A percentile compares a stretch with the other conserved stretches of the same genome.
These are phyloP conservation scores for Homarus gammarus DNA, from an alignment of 2,888 invertebrate species.

Conservation along the genomic window DNA sequence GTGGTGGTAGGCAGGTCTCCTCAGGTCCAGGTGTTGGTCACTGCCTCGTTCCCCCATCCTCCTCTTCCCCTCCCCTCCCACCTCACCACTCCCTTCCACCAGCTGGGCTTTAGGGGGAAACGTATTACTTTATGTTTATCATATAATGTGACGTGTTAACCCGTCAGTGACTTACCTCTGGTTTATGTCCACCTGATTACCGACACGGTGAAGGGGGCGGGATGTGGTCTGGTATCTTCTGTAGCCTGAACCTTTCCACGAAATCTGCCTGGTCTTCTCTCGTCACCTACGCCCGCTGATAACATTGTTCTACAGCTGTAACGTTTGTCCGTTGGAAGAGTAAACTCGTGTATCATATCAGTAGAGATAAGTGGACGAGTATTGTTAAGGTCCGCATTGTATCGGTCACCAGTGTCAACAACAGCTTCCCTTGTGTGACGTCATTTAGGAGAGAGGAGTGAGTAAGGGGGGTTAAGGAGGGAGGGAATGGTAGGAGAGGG, in stretches of 20 bases:
- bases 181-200: no score
- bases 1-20: neutral
- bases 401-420: neutral
- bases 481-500: neutral
- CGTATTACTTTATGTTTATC: no score
- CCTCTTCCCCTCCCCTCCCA: constrained; percentile 3
- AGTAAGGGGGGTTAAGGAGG: neutral
- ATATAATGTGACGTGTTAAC: no score
- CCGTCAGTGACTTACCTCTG: no score
- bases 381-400: neutral
- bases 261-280: neutral
- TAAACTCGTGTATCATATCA: neutral
- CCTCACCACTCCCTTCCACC: neutral
- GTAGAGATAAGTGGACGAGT: neutral
- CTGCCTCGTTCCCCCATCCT: neutral
- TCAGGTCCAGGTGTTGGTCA: neutral
- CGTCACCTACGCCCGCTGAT: neutral
- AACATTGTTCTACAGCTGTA: no score
- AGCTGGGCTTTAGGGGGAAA: no score
- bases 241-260: no score
- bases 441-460: neutral
- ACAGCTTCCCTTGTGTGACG: neutral
- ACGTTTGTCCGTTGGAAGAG: no score
- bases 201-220: no score
- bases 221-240: no score